Conservation (phyloP, 2,797 vertebrate species). For the Amblyopsis hoosieri region DNA sequence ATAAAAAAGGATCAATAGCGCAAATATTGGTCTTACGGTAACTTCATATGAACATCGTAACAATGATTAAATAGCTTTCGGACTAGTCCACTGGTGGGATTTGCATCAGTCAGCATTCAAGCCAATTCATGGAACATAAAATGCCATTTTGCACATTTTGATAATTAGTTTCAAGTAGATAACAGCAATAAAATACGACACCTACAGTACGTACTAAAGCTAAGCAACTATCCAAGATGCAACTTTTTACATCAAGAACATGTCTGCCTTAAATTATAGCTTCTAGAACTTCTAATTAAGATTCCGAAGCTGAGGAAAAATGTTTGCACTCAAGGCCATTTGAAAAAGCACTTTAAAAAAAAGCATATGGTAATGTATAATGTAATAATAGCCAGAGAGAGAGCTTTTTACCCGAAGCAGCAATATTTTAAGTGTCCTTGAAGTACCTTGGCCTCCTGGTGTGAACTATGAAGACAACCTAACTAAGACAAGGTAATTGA, state of each 20-base stretch:
- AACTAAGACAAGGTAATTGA: constrained; percentile 30
- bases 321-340: background rate
- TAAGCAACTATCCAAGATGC: constrained; percentile 4
- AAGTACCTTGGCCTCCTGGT: constrained; percentile 6
- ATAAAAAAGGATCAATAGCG: constrained; percentile 48
- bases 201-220: background rate
- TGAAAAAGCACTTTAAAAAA: constrained; percentile 4
- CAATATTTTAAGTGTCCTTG: constrained; percentile 10
- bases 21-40: constrained; percentile 48
- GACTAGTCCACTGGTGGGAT: constrained; percentile 18
- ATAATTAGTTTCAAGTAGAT: constrained; percentile 17
- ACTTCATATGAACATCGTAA: constrained; percentile 40
- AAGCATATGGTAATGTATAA: background rate
- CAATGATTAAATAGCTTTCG: constrained; percentile 50
- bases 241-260: constrained; percentile 7
- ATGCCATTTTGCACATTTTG: constrained; percentile 25
- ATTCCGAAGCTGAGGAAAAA: background rate
- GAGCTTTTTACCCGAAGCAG: background rate
- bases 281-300: constrained; percentile 29
- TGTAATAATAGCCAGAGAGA: constrained; percentile 8
- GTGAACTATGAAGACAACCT: constrained; percentile 22
- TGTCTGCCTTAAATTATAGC: constrained; percentile 5
- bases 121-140: constrained; percentile 24
- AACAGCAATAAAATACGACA: background rate
- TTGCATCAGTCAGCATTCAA: constrained; percentile 27